Evolutionary conservation across 1,140 invertebrate species (phyloP), one percentile per base, ranked within the genome.

Genomic region (Olivierus martensii): DNA sequence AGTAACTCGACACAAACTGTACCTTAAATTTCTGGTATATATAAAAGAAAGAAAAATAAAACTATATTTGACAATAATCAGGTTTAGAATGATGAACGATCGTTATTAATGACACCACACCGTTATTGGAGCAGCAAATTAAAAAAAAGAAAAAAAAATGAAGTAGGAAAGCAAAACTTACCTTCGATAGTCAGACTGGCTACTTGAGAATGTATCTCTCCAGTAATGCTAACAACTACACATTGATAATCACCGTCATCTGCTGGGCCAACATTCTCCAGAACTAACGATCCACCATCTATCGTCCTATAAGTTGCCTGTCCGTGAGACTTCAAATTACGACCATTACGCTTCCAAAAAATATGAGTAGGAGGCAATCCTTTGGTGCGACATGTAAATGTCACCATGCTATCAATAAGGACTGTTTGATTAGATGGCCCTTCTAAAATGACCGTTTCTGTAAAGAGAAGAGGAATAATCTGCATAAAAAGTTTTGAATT

Each of bases 181-280:
- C 52, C 21, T 49, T 53, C 39, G 15, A 53, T 46, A 9, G 44
- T 14, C 0, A 53, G 39, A 2, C 35, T 21, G 14, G 52, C 52
- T 15, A 34, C n/a, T 18, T 15, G 44, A 17, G 52, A 53, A 10
- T 47, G 6, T 28, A 37, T 46, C 3, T 47, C 39, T 14, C 52
- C 52, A 11, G 47, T 6, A 19, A 39, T 35, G 38, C 47, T 53
- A 17, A 35, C 15, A 49, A 46, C 52, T 14, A 41, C 39, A 35
- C 52, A 53, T 35, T 47, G 52, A 49, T 53, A 53, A 11, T 47
- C 43, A 10, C 52, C 52, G 15, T 53, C 52, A 48, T 53, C 52
- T n/a, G 42, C 9, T 42, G 34, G 35, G 14, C 52, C 38, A n/a
- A 53, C 44, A 53, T 53, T 15, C 22, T 53, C 45, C 44, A 53